A percentile compares a stretch with the other conserved stretches of the same genome.
These are phyloP conservation scores for Drosophila sechellia DNA, from an alignment of 1,140 invertebrate genomes.

Conservation along the genomic window DNA sequence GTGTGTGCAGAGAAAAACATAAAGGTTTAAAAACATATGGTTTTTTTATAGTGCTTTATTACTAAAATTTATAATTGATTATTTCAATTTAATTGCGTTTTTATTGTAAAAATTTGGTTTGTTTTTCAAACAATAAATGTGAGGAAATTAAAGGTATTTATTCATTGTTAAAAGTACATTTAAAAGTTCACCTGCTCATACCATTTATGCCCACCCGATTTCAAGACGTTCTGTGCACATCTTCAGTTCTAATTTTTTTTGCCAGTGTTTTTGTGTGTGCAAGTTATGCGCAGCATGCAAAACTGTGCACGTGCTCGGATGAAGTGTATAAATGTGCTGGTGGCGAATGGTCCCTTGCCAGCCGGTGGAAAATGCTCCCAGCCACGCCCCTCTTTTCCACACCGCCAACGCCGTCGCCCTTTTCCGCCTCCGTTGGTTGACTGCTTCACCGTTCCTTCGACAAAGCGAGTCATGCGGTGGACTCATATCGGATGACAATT, in stretches of 20 bases:
- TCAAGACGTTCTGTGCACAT: too few relatives aligned
- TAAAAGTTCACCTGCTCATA: too few relatives aligned
- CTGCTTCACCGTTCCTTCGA: constrained; percentile 55
- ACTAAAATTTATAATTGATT: too few relatives aligned
- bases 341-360: constrained; percentile 54
- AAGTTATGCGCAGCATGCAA: constrained; percentile 81
- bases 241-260: not conserved
- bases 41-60: not conserved
- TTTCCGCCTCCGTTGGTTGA: constrained; percentile 26
- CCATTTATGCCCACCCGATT: too few relatives aligned
- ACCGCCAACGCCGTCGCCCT: constrained; percentile 20
- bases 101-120: too few relatives aligned
- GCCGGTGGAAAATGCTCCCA: constrained; percentile 16
- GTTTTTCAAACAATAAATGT: too few relatives aligned
- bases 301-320: constrained; percentile 77
- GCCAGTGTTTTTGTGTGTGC: constrained; percentile 34
- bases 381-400: constrained; percentile 28
- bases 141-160: too few relatives aligned
- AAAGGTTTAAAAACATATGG: not conserved
- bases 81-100: too few relatives aligned
- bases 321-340: constrained; percentile 79
- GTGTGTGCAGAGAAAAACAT: constrained; percentile 14
- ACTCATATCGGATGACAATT: constrained; percentile 83
- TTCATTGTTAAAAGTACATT: too few relatives aligned
- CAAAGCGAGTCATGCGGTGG: constrained; percentile 81